Conservation (phyloP, 2,113 vertebrate genomes). For the Anolis carolinensis region DNA sequence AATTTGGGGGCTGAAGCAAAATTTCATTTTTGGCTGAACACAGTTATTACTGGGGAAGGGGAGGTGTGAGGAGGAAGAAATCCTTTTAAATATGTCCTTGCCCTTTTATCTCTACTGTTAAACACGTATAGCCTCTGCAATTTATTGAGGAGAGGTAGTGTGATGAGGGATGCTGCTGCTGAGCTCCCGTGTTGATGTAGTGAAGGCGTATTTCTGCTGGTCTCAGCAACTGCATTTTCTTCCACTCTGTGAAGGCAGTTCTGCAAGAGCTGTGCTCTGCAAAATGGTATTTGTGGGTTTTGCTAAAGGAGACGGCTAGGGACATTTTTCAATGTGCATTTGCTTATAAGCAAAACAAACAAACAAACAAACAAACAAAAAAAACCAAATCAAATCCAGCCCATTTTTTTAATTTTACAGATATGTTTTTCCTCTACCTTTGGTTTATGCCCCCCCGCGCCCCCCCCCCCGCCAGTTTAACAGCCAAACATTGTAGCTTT, state of each 20-base stretch:
- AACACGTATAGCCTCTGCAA: not conserved
- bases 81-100: not conserved
- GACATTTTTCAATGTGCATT: not conserved
- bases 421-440: not conserved
- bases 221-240: conserved; percentile 5
- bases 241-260: not conserved
- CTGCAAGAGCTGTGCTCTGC: not conserved
- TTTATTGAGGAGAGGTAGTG: not conserved
- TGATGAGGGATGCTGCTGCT: not conserved
- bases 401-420: not conserved
- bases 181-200: not conserved
- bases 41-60: too few species aligned
- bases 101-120: not conserved
- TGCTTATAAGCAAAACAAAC: not conserved
- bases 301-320: not conserved
- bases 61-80: not conserved
- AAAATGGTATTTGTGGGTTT: not conserved
- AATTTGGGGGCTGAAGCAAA: too few species aligned
- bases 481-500: not conserved
- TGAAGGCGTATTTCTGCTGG: not conserved
- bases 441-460: too few species aligned
- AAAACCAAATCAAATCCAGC: not conserved
- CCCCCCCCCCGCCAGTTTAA: too few species aligned
- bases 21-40: too few species aligned
- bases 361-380: too few species aligned